A percentile compares a stretch with the other conserved stretches of the same genome.
phyloP scores from a whole-genome alignment of 2,113 vertebrate genomes.

The Calyptomena viridis region DNA sequence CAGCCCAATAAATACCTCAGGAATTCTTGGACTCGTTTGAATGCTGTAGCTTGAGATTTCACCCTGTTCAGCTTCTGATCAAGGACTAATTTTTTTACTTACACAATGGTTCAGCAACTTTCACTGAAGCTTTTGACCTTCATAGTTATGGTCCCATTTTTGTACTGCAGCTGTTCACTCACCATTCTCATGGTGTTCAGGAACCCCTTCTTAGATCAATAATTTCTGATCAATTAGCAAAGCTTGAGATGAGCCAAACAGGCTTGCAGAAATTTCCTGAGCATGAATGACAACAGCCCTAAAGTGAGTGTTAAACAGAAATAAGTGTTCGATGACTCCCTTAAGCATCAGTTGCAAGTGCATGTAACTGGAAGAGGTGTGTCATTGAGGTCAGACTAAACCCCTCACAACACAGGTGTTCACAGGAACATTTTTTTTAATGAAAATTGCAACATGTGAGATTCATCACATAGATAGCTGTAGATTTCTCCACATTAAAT shows the following conservation, averaged over 20 bases:
- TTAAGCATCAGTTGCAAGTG: not conserved
- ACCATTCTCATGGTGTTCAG: not conserved
- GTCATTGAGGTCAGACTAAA: not conserved
- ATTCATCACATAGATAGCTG: not conserved
- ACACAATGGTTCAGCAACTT: not conserved
- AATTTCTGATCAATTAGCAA: not conserved
- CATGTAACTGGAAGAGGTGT: not conserved
- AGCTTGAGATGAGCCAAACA: not conserved
- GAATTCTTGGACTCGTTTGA: not conserved
- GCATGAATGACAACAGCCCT: not conserved
- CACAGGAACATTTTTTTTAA: not conserved
- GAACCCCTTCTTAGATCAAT: not conserved
- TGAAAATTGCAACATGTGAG: not conserved
- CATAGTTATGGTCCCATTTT: not conserved
- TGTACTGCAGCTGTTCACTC: not conserved
- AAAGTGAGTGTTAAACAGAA: not conserved
- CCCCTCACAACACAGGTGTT: not conserved
- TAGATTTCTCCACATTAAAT: not conserved
- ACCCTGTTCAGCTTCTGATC: not conserved
- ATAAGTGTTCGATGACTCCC: not conserved
- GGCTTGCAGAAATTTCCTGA: not conserved
- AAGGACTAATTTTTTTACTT: not conserved
- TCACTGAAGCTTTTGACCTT: not conserved
- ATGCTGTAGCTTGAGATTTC: not conserved
- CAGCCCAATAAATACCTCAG: not conserved